Evolutionary conservation across 2,113 vertebrate species (phyloP), one percentile per base, ranked within the genome.

Genomic region (Nesospiza acunhae): DNA sequence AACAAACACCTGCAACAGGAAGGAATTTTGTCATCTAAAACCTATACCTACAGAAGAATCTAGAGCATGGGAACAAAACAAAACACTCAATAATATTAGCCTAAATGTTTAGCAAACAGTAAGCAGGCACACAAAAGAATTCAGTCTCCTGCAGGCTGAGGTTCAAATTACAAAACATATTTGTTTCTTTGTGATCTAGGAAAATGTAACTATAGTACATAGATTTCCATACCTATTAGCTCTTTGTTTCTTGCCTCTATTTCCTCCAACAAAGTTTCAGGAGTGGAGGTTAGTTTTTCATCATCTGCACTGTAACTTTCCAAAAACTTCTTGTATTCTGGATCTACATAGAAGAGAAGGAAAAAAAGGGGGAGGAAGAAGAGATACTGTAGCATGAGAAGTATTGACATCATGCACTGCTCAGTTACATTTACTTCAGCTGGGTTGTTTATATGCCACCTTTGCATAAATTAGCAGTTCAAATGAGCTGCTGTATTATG

Each of bases 171-270:
- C 13, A 94, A 63, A 84, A 39, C 15, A 24, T 3, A 5, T 35
- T 42, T 16, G 30, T 27, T 76, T 79, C 46, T 80, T 87, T 72
- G 81, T 56, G 47, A 41, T 60, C 31, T 52, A 81, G 41, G 66
- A 93, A 91, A 93, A 91, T 6, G 2, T 15, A 76, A 69, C 42
- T 75, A 6, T 1, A 81, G n/a, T 2, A 63, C 26, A 37, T 5
- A 22, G 24, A 67, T 91, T 97, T 95, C 77, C 98, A 97, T 97
- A 99, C 99, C 98, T 96, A 98, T 98, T 93, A 99, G 97, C 96
- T 99, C 99, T 98, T 99, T 99, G 90, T 99, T 99, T 97, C 98
- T 99, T 60, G 99, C 99, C 96, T 99, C 99, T 94, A 99, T 99
- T 98, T 99, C 99, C 90, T 99, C 99, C 76, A 99, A 94, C 89